These are phyloP conservation scores for Parapsyche elsis DNA, from an alignment of 1,140 invertebrate species.

Conservation along the genomic window DNA sequence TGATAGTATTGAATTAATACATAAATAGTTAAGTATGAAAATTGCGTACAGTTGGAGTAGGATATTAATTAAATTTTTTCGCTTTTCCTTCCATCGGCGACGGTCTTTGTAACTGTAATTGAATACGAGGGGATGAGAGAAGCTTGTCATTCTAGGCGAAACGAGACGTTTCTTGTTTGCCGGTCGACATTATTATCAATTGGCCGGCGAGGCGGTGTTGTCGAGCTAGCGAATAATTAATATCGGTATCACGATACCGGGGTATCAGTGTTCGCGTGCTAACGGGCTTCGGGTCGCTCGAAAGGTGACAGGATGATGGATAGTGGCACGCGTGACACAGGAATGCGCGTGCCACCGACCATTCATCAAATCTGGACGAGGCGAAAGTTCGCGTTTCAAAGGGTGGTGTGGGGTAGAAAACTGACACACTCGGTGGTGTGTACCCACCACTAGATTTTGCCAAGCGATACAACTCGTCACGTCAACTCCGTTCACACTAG, in stretches of 20 bases:
- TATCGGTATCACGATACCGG: not conserved
- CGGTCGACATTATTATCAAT: not conserved
- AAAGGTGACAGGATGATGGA: constrained; percentile 29
- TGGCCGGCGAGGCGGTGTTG: not conserved
- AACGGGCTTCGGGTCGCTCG: not conserved
- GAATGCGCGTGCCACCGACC: constrained; percentile 1
- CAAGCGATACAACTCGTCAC: not conserved
- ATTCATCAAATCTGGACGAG: not conserved
- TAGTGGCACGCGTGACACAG: constrained; percentile 6
- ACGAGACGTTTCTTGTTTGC: not conserved
- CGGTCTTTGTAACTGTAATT: not conserved
- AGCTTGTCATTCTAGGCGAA: not conserved
- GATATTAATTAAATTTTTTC: too few relatives aligned
- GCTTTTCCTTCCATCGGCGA: not conserved
- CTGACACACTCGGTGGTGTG: not conserved
- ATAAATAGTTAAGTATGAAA: too few relatives aligned
- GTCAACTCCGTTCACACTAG: not conserved
- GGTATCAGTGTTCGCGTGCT: constrained; percentile 4
- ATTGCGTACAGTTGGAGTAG: too few relatives aligned
- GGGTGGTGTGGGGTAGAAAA: not conserved
- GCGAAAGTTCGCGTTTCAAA: not conserved
- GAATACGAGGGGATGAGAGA: not conserved
- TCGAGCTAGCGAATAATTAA: not conserved
- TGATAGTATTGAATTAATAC: too few relatives aligned
- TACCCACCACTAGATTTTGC: not conserved